phyloP scores from a whole-genome alignment of 2,113 vertebrate species.

The Ctenodactylus gundi region DNA sequence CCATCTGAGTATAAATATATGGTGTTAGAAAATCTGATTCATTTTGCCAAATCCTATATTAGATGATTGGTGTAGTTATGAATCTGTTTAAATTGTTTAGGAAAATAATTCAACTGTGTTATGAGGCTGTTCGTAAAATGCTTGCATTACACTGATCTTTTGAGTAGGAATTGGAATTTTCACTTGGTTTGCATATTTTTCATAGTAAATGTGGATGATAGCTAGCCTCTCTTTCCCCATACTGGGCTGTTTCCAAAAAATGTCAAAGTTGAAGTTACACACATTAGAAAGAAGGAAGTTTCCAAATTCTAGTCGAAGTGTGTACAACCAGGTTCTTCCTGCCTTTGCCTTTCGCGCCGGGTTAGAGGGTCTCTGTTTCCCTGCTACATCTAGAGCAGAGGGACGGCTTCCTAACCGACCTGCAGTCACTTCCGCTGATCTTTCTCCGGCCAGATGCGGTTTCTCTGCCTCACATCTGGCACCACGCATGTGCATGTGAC shows the following conservation, averaged over 20 bases:
- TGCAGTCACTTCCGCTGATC: not conserved
- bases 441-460: not conserved
- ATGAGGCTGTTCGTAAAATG: not conserved
- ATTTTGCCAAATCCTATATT: not conserved
- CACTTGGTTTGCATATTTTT: not conserved
- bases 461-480: not conserved
- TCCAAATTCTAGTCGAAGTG: not conserved
- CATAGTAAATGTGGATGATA: not conserved
- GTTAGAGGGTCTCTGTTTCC: not conserved
- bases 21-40: not conserved
- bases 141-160: not conserved
- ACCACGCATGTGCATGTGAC: fast-evolving
- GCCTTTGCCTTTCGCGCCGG: not conserved
- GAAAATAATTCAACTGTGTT: not conserved
- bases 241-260: not conserved
- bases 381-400: not conserved
- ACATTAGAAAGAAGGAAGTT: not conserved
- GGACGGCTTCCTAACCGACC: not conserved
- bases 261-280: not conserved
- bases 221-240: not conserved
- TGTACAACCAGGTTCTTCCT: not conserved
- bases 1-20: not conserved
- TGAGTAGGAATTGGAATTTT: not conserved
- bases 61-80: not conserved
- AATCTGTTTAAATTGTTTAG: constrained; percentile 16